A percentile compares a stretch with the other conserved stretches of the same genome.
Evolutionary conservation across 2,797 vertebrate genomes (phyloP).

Genomic region (Neosilurus hyrtlii): DNA sequence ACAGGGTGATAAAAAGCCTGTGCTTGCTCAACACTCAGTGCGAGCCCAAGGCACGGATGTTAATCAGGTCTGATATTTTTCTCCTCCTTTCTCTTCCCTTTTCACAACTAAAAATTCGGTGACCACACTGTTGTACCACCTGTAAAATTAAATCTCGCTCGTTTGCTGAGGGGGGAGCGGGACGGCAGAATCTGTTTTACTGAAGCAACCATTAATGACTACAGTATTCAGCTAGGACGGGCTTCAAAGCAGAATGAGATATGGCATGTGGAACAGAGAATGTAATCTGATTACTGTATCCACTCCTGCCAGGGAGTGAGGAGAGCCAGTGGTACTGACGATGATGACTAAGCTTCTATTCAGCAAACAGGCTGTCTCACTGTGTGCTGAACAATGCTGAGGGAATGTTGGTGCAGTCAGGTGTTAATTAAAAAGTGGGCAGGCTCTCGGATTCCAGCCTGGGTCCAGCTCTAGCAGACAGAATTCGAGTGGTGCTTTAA

Average conservation of each 20-base stretch:
- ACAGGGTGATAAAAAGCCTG: conserved; percentile 50
- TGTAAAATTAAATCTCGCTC: conserved; percentile 46
- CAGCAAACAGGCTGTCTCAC: conserved; percentile 23
- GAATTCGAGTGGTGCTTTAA: conserved; percentile 28
- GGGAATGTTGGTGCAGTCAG: conserved; percentile 26
- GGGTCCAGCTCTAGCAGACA: conserved; percentile 13
- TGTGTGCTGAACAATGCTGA: conserved; percentile 39
- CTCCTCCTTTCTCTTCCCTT: conserved; percentile 5
- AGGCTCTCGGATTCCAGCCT: conserved; percentile 25
- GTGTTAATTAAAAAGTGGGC: conserved; percentile 47
- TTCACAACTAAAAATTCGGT: conserved; percentile 31
- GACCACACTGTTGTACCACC: conserved; percentile 38
- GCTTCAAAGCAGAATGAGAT: conserved; percentile 48
- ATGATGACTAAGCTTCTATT: conserved; percentile 45
- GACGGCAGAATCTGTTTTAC: conserved; percentile 15
- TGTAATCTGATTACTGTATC: conserved; percentile 47
- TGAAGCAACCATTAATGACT: conserved; percentile 36
- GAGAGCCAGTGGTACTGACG: conserved; percentile 41
- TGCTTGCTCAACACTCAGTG: conserved; percentile 49
- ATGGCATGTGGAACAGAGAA: conserved; percentile 41
- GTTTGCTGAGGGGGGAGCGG: conserved; percentile 15
- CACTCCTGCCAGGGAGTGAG: conserved; percentile 37
- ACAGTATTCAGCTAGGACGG: conserved; percentile 38
- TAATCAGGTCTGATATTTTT: conserved; percentile 47
- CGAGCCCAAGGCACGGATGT: conserved; percentile 33